phyloP scores from a whole-genome alignment of 1,140 invertebrate species.

The Drosophila baimaii region DNA sequence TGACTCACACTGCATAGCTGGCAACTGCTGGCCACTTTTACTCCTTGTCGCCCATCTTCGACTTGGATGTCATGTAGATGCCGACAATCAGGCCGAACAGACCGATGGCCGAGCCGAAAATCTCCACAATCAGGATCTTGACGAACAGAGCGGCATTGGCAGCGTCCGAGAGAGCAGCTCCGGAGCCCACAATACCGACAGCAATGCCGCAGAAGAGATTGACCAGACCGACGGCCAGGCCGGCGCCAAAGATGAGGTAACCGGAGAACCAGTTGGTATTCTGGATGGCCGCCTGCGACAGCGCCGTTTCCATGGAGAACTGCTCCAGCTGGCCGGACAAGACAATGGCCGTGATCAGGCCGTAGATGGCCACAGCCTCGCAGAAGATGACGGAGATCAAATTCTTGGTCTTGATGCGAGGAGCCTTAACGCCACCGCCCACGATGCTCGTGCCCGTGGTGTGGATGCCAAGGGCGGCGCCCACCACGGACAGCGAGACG shows the following conservation, averaged over 20 bases:
- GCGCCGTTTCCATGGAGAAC: constrained; percentile 83
- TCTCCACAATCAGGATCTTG: constrained; percentile 98
- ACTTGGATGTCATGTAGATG: constrained; percentile 93
- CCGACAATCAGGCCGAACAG: constrained; percentile 99
- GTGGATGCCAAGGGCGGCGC: constrained; percentile 98
- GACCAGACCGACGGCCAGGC: constrained; percentile 96
- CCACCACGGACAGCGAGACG: constrained; percentile 97
- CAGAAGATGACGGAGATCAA: constrained; percentile 99
- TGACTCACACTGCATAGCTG: constrained; percentile 41
- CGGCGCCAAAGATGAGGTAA: constrained; percentile 97
- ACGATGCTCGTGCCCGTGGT: constrained; percentile 98
- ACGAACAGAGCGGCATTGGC: constrained; percentile 97
- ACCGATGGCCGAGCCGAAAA: no score
- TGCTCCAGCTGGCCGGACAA: constrained; percentile 92
- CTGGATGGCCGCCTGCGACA: constrained; percentile 73
- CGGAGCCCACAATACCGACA: no score
- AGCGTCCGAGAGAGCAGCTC: constrained; percentile 97
- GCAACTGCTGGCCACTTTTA: constrained; percentile 34
- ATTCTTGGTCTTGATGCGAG: constrained; percentile 99
- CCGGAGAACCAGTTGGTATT: constrained; percentile 90
- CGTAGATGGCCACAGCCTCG: no score
- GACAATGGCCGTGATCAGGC: constrained; percentile 98
- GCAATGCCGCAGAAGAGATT: constrained; percentile 98
- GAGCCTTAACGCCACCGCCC: constrained; percentile 99
- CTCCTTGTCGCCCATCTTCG: constrained; percentile 86